Conservation (phyloP, 2,797 vertebrate species). For the Chelmon rostratus region DNA sequence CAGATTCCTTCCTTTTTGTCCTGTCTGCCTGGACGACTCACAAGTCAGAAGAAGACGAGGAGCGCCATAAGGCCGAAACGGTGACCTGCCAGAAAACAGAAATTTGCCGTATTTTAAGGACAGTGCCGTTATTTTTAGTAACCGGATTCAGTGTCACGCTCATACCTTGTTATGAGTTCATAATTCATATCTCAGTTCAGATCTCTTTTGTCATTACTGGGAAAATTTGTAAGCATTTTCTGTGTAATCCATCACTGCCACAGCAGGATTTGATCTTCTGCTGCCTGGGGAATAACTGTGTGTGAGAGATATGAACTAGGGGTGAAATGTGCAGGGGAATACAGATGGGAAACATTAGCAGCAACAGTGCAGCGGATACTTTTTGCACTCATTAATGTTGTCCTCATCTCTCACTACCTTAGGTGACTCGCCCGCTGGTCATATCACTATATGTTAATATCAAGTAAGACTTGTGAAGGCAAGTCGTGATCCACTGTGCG, state of each 20-base stretch:
- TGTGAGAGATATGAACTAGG: constrained; percentile 48
- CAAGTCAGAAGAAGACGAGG: constrained; percentile 4
- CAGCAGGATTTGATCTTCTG: constrained; percentile 56
- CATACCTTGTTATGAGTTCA: constrained; percentile 43
- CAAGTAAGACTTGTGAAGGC: not conserved
- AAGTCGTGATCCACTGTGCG: constrained; percentile 14
- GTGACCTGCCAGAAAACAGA: constrained; percentile 22
- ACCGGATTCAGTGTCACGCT: constrained; percentile 5
- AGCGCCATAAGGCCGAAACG: constrained; percentile 2
- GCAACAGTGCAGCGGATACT: constrained; percentile 37
- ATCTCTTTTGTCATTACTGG: constrained; percentile 57
- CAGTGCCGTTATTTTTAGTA: constrained; percentile 19
- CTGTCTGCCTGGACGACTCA: constrained; percentile 11
- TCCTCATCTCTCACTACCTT: constrained; percentile 50
- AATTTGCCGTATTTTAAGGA: constrained; percentile 22
- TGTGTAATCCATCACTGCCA: constrained; percentile 59
- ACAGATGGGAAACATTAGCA: constrained; percentile 60
- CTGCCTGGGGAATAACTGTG: constrained; percentile 40
- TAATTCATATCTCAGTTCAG: constrained; percentile 47
- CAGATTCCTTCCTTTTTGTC: constrained; percentile 37
- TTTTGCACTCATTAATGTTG: constrained; percentile 53
- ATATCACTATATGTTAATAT: constrained; percentile 51
- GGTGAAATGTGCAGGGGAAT: constrained; percentile 51
- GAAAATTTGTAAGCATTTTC: constrained; percentile 52
- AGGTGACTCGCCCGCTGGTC: constrained; percentile 39